Percentiles rank a stretch among this genome's conserved stretches.
phyloP scores from a whole-genome alignment of 37 sponge, comb jelly and placozoan genomes.

The Oscarella lobularis region DNA sequence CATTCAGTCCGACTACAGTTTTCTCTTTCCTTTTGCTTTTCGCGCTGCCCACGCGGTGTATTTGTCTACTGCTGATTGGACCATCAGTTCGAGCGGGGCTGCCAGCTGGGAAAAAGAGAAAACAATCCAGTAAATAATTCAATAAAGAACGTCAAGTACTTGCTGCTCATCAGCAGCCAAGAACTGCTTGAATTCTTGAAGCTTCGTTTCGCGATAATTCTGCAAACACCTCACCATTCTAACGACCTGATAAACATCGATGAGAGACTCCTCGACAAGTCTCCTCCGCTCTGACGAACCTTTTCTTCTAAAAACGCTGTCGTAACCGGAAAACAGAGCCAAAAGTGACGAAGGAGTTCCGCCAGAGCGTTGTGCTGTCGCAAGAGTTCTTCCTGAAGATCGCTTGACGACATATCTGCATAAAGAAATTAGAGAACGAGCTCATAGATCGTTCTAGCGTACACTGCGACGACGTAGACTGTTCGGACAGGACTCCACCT shows the following conservation, averaged over 20 bases:
- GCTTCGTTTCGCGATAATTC: background rate
- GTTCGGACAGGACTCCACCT: background rate
- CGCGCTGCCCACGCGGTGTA: conserved; percentile 6
- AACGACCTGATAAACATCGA: background rate
- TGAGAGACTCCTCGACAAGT: background rate
- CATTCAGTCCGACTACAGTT: no score
- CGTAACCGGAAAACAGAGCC: conserved; percentile 72
- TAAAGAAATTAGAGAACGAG: no score
- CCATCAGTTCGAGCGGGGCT: background rate
- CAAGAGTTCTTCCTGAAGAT: conserved; percentile 7
- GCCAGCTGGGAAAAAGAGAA: conserved; percentile 1
- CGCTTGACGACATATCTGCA: no score
- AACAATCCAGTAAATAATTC: conserved; percentile 9
- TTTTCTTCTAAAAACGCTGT: conserved; percentile 57
- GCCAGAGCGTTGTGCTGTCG: conserved; percentile 43
- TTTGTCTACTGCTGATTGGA: conserved; percentile 4
- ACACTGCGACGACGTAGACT: background rate
- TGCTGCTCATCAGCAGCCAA: background rate
- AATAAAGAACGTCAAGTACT: conserved; percentile 9
- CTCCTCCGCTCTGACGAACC: conserved; percentile 15
- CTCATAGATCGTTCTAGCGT: background rate
- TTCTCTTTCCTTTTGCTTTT: no score
- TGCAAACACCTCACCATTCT: background rate
- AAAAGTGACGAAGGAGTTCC: conserved; percentile 85
- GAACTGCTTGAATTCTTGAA: background rate